phyloP scores from a whole-genome alignment of 2,113 vertebrate species.

The Forbesichthys agassizii region DNA sequence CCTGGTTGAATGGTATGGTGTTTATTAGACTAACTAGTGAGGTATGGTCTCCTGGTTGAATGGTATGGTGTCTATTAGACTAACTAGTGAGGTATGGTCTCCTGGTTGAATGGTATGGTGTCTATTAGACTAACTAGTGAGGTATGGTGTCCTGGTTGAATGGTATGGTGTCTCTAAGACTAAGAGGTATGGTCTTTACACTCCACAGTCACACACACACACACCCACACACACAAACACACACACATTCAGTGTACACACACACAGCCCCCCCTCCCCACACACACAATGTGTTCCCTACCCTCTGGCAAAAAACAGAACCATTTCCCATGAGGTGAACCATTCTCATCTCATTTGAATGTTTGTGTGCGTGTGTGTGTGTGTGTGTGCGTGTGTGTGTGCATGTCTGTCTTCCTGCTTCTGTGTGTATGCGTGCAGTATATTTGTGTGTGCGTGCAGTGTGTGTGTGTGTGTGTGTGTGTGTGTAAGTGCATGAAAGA shows the following conservation, averaged over 20 bases:
- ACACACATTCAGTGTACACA: background rate
- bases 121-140: background rate
- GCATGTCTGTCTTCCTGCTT: too few relatives aligned
- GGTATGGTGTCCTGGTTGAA: conserved; percentile 66
- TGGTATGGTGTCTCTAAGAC: conserved; percentile 34
- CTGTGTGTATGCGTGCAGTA: too few relatives aligned
- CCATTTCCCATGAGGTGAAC: background rate
- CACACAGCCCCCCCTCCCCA: background rate
- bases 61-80: conserved; percentile 27
- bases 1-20: conserved; percentile 55
- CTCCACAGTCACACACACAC: conserved; percentile 2
- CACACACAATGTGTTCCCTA: conserved; percentile 12
- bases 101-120: conserved; percentile 55
- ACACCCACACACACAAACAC: background rate
- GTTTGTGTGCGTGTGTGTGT: too few relatives aligned
- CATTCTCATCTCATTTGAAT: conserved; percentile 3
- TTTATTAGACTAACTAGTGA: background rate
- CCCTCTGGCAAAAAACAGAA: background rate
- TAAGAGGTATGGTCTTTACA: background rate
- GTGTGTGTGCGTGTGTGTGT: too few relatives aligned
- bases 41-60: conserved; percentile 44
- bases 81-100: conserved; percentile 52
- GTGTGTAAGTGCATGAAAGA: background rate
- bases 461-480: background rate
- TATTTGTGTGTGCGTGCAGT: background rate